Conservation (phyloP, 2,797 vertebrate species). For the Gambusia yucatana region DNA sequence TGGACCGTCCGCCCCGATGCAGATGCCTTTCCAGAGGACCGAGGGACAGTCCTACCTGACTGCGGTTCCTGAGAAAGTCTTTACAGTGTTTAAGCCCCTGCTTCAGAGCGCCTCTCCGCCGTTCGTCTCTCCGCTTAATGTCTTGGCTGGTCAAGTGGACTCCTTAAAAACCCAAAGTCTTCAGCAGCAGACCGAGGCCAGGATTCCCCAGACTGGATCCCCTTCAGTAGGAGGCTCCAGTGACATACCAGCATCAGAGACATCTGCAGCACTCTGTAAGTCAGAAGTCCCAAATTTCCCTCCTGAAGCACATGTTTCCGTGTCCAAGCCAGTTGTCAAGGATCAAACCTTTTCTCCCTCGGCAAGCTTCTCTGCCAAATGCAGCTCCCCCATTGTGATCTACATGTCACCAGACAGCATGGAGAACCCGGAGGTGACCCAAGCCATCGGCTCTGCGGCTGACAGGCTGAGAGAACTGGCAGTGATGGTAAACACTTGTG, state of each 20-base stretch:
- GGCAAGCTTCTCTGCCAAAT: slow-evolving; percentile 13
- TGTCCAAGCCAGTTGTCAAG: slow-evolving; percentile 56
- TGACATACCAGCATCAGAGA: slow-evolving; percentile 56
- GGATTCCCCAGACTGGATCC: neutral
- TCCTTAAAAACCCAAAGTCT: slow-evolving; percentile 24
- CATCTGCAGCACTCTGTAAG: slow-evolving; percentile 54
- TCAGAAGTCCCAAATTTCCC: slow-evolving; percentile 68
- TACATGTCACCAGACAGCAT: slow-evolving; percentile 65
- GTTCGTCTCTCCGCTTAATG: slow-evolving; percentile 13
- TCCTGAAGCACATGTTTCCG: slow-evolving; percentile 61
- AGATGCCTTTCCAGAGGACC: neutral
- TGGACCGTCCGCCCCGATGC: neutral
- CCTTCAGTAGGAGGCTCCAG: slow-evolving; percentile 7
- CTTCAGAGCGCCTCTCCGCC: slow-evolving; percentile 27
- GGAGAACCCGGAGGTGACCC: slow-evolving; percentile 23
- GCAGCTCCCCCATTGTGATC: slow-evolving; percentile 47
- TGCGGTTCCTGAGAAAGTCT: slow-evolving; percentile 14
- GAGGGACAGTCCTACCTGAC: slow-evolving; percentile 58
- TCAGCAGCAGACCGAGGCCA: slow-evolving; percentile 18
- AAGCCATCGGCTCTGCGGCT: neutral
- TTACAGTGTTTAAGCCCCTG: neutral
- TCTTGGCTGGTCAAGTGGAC: slow-evolving; percentile 8
- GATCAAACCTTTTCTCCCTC: slow-evolving; percentile 53
- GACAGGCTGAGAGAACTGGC: neutral
- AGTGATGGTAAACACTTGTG: neutral